Evolutionary conservation across 2,797 vertebrate species (phyloP).

Genomic region (Phataginus tricuspis): DNA sequence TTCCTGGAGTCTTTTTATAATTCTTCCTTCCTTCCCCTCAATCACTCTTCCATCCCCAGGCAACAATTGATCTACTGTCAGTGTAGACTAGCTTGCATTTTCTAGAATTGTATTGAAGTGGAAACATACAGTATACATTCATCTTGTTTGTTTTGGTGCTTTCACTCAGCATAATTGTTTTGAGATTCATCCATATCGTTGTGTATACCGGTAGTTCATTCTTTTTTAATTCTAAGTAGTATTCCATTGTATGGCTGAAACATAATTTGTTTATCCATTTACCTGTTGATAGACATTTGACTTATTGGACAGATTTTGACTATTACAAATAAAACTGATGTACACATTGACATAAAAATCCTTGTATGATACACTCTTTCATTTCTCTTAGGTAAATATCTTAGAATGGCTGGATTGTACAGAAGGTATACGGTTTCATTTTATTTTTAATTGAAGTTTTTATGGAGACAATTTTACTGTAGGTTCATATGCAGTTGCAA

Average conservation of each 20-base stretch:
- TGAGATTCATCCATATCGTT: neutral
- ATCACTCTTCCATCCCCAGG: neutral
- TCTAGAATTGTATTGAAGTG: slow-evolving; percentile 3
- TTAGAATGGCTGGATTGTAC: neutral
- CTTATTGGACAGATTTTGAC: neutral
- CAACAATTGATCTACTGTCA: neutral
- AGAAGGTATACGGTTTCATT: neutral
- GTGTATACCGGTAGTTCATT: neutral
- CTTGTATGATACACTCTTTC: neutral
- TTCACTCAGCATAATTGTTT: neutral
- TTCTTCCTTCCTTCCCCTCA: neutral
- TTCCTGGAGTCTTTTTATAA: neutral
- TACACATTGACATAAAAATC: neutral
- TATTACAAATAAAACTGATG: neutral
- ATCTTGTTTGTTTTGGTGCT: neutral
- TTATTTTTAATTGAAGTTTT: neutral
- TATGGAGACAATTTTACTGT: neutral
- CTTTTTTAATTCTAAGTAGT: neutral
- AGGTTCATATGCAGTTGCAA: neutral
- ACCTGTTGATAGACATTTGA: neutral
- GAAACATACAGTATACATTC: neutral
- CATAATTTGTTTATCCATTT: neutral
- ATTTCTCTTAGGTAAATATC: neutral
- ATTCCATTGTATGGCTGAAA: neutral
- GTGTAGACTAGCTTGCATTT: neutral